Conservation (phyloP, 37 sponge, comb jelly and placozoan species). For the Chondrilla cf. caribensis region DNA sequence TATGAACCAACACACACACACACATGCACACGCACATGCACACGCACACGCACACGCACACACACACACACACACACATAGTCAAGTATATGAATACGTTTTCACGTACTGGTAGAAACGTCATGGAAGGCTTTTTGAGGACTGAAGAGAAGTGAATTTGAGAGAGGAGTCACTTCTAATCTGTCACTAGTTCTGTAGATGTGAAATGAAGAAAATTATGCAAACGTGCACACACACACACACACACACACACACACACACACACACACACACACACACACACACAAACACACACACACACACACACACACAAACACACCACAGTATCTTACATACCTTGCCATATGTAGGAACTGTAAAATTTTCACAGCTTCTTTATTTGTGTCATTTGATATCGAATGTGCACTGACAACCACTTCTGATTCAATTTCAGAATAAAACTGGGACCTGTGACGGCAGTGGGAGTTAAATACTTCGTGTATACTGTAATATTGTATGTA, state of each 20-base stretch:
- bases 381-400: background rate
- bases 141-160: constrained; percentile 41
- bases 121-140: constrained; percentile 16
- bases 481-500: background rate
- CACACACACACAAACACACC: background rate
- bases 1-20: background rate
- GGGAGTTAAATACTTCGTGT: background rate
- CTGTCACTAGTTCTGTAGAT: constrained; percentile 35
- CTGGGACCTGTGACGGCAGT: background rate
- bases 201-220: background rate
- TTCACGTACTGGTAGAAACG: constrained; percentile 17
- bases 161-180: constrained; percentile 40
- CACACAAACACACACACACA: too few relatives aligned
- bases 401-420: background rate
- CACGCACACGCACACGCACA: background rate
- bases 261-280: constrained; percentile 1
- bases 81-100: background rate
- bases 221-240: background rate
- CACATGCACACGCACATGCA: background rate
- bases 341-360: background rate
- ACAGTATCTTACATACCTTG: background rate
- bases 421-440: constrained; percentile 8
- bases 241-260: constrained; percentile 2
- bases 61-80: background rate
- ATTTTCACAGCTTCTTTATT: background rate